Conservation (phyloP, 1,140 invertebrate genomes). For the Macrobrachium nipponense region DNA sequence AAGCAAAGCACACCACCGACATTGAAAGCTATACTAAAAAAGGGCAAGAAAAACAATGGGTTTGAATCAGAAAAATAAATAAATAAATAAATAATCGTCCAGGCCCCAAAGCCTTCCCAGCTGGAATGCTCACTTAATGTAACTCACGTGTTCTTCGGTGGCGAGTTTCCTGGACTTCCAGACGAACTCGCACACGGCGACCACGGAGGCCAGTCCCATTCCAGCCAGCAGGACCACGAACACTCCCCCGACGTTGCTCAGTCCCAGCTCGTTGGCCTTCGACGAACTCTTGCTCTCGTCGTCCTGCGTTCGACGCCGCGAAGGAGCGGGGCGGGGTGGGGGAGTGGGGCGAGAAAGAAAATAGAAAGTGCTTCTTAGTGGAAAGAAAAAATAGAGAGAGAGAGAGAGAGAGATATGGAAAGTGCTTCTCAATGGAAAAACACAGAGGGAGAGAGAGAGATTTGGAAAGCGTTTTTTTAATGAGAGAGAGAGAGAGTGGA, state of each 20-base stretch:
- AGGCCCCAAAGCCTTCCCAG: too few species aligned
- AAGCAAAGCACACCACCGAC: too few species aligned
- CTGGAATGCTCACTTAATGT: not conserved
- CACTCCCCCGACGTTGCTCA: conserved; percentile 72
- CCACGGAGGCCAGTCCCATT: conserved; percentile 67
- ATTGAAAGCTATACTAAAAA: too few species aligned
- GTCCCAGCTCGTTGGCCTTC: conserved; percentile 69
- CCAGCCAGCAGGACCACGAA: conserved; percentile 71
- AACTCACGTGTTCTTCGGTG: conserved; percentile 65
- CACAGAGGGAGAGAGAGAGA: too few species aligned
- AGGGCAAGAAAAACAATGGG: too few species aligned
- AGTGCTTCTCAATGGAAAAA: too few species aligned
- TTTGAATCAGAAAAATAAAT: too few species aligned
- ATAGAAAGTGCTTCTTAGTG: not conserved
- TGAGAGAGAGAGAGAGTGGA: too few species aligned
- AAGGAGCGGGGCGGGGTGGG: not conserved
- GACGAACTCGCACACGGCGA: conserved; percentile 69
- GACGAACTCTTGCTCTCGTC: conserved; percentile 51
- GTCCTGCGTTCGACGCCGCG: conserved; percentile 8
- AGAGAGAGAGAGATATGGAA: not conserved
- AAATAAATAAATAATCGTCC: not conserved
- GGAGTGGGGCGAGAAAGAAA: not conserved
- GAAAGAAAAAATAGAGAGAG: not conserved
- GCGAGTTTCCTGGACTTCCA: conserved; percentile 69
- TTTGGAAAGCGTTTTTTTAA: too few species aligned